These are phyloP conservation scores for Liasis olivaceus DNA, from an alignment of 2,797 vertebrate species.

Conservation along the genomic window DNA sequence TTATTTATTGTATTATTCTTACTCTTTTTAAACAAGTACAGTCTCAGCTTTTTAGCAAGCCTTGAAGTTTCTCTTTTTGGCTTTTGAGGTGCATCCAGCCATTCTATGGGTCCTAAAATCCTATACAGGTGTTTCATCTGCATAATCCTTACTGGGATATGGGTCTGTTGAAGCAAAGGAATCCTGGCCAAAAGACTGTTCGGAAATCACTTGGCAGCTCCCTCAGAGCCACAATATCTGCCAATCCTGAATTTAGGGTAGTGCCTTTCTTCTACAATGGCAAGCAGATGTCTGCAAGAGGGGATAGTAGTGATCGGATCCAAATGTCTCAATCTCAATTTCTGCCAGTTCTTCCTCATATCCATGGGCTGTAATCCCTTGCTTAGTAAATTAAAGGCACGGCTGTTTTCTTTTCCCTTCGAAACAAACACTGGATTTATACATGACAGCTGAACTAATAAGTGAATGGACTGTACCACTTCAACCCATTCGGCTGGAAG, in stretches of 20 bases:
- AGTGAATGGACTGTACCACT: neutral
- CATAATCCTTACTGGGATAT: fast-evolving
- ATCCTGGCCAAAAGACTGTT: fast-evolving
- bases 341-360: neutral
- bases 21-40: neutral
- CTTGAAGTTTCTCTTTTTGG: neutral
- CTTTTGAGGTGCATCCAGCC: neutral
- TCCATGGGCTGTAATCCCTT: neutral
- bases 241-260: neutral
- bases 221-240: fast-evolving
- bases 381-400: neutral
- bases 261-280: fast-evolving
- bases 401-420: neutral
- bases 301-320: neutral
- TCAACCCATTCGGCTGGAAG: neutral
- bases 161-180: neutral
- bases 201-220: constrained; percentile 8
- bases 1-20: neutral
- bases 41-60: neutral
- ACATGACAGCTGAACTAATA: neutral
- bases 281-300: neutral
- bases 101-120: neutral
- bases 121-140: constrained; percentile 20
- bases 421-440: neutral
- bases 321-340: neutral